A percentile compares a stretch with the other conserved stretches of the same genome.
Evolutionary conservation across 2,888 invertebrate species (phyloP).

Genomic region (Sthenelais limicola): DNA sequence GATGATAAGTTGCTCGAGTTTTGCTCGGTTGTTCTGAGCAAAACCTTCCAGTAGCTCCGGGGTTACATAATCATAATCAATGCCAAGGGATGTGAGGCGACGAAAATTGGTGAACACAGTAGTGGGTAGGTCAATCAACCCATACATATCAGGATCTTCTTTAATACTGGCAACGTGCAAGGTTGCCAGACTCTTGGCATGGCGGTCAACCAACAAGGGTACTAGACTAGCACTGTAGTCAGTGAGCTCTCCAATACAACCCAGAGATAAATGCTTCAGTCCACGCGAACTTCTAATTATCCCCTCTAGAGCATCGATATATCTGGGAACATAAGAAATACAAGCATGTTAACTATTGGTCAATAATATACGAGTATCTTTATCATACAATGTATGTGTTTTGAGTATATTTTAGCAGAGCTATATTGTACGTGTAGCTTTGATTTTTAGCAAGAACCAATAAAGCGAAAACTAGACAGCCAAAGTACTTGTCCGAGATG

Average conservation of each 20-base stretch:
- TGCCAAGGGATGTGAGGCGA: conserved; percentile 77
- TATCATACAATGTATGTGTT: no score
- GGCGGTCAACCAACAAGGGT: conserved; percentile 72
- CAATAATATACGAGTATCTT: no score
- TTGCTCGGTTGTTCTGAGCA: conserved; percentile 53
- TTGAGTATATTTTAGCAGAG: no score
- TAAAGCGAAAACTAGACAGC: no score
- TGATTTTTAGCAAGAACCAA: no score
- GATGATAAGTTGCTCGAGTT: conserved; percentile 76
- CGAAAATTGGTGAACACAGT: conserved; percentile 77
- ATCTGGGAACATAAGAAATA: conserved; percentile 54
- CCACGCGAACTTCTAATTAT: conserved; percentile 73
- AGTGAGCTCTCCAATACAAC: conserved; percentile 76
- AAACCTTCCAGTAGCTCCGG: conserved; percentile 64
- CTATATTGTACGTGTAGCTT: no score
- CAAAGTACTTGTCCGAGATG: no score
- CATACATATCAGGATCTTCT: conserved; percentile 81
- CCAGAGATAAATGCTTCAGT: conserved; percentile 75
- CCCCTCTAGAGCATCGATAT: conserved; percentile 70
- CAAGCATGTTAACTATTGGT: no score
- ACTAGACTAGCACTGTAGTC: conserved; percentile 73
- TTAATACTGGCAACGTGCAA: conserved; percentile 83
- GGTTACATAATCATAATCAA: conserved; percentile 71
- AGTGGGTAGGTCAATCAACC: conserved; percentile 76
- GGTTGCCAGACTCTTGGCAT: conserved; percentile 77